These are phyloP conservation scores for Acanthis flammea DNA, from an alignment of 2,797 vertebrate species.

Conservation along the genomic window DNA sequence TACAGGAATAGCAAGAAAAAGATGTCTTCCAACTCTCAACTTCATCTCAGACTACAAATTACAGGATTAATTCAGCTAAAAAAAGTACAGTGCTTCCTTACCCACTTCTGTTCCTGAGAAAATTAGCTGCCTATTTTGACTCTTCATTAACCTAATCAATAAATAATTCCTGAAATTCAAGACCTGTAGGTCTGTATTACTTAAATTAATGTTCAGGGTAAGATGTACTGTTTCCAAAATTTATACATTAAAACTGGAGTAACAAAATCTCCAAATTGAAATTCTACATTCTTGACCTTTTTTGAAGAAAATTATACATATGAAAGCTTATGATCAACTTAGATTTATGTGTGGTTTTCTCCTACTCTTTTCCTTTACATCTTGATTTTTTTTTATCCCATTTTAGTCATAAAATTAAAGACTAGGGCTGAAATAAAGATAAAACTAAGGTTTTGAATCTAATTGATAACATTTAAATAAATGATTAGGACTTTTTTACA, in stretches of 20 bases:
- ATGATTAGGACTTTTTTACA: too few species aligned
- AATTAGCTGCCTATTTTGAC: not conserved
- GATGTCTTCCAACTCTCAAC: not conserved
- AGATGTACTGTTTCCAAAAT: not conserved
- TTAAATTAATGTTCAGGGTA: not conserved
- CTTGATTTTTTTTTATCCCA: not conserved
- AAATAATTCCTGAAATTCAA: not conserved
- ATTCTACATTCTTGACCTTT: not conserved
- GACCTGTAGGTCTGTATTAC: not conserved
- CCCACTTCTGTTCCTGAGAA: not conserved
- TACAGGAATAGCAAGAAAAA: not conserved
- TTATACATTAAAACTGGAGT: not conserved
- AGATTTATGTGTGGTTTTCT: not conserved
- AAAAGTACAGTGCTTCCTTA: not conserved
- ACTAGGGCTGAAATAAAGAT: not conserved
- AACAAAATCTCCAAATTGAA: not conserved
- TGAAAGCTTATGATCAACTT: not conserved
- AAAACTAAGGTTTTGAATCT: fast-evolving
- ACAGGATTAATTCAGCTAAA: not conserved
- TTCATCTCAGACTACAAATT: not conserved
- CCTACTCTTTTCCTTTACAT: not conserved
- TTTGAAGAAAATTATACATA: not conserved
- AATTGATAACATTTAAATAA: not conserved
- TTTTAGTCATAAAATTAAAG: not conserved
- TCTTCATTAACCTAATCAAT: not conserved